Evolutionary conservation across 2,113 vertebrate genomes (phyloP), one percentile per base, ranked within the genome.

Genomic region (Cynopterus brachyotis): DNA sequence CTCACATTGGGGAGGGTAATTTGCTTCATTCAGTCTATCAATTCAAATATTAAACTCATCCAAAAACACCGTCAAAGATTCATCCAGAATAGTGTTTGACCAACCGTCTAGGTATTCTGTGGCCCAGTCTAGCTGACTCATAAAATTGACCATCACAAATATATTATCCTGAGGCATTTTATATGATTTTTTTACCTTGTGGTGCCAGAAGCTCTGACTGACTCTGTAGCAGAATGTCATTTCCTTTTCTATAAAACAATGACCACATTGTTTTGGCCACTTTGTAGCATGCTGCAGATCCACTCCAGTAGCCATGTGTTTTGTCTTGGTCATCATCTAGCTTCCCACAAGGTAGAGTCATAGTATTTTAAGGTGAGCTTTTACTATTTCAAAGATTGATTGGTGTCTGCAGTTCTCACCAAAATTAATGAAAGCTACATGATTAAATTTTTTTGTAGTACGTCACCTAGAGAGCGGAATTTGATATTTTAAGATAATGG

Each of bases 401-500:
- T 95, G 82, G 84, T 67, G 55, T 96, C 69, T 97, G 81, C 92
- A 67, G 84, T 45, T 96, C 92, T 88, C 66, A 80, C 72, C 80
- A 64, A 42, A 97, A 78, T 90, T 91, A 97, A 96, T 1, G 89
- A 82, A 93, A 98, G 66, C 87, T 62, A 85, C 37, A 40, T 53
- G 92, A 94, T 76, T 76, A 97, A 97, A 96, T 96, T 53, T 80
- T 45, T 91, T 78, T 93, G 32, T 75, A 62, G 22, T 80, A 30
- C 89, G 57, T 96, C 78, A 0, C 0, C 91, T 96, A 82, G 73
- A 64, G 95, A 93, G 66, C 57, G 50, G 85, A 88, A 88, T 97
- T 94, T 95, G 88, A 93, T 97, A 91, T 95, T 90, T 98, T 86
- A 92, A 96, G 69, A 90, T 64, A 73, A 64, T 83, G 12, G 40